Evolutionary conservation across 2,888 invertebrate species (phyloP).

Genomic region (Hydrotaea cyrtoneurina): DNA sequence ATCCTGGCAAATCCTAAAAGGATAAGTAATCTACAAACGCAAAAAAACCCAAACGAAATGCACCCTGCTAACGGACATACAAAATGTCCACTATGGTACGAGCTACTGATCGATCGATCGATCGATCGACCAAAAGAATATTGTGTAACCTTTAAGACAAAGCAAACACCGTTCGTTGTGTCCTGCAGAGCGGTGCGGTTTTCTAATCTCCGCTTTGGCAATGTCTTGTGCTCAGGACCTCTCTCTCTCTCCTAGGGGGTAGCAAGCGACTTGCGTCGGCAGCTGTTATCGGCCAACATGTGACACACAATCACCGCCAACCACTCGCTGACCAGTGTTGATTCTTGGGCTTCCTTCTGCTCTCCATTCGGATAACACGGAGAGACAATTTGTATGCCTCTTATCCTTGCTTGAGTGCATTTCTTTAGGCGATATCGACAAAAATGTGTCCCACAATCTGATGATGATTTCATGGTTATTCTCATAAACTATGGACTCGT

Average conservation of each 20-base stretch:
- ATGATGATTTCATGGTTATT: slow-evolving; percentile 52
- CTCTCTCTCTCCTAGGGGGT: too few species aligned
- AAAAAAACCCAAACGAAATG: too few species aligned
- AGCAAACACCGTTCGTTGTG: not conserved
- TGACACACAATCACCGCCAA: not conserved
- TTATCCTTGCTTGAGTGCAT: slow-evolving; percentile 66
- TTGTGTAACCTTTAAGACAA: not conserved
- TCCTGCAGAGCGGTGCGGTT: slow-evolving; percentile 32
- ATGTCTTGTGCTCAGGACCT: not conserved
- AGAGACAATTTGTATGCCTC: slow-evolving; percentile 44
- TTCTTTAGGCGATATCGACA: slow-evolving; percentile 20
- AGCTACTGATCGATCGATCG: too few species aligned
- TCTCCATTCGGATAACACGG: not conserved
- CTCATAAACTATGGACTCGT: slow-evolving; percentile 45
- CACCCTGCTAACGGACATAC: too few species aligned
- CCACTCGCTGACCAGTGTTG: not conserved
- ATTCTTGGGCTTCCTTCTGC: not conserved
- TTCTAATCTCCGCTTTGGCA: slow-evolving; percentile 7
- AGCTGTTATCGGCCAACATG: too few species aligned
- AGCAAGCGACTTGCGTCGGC: too few species aligned
- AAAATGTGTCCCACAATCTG: slow-evolving; percentile 49
- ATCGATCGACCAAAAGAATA: too few species aligned
- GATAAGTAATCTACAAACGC: not conserved
- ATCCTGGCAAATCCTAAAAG: not conserved
- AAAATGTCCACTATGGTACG: too few species aligned